phyloP scores from a whole-genome alignment of 1,140 invertebrate species.

The Aphis gossypii region DNA sequence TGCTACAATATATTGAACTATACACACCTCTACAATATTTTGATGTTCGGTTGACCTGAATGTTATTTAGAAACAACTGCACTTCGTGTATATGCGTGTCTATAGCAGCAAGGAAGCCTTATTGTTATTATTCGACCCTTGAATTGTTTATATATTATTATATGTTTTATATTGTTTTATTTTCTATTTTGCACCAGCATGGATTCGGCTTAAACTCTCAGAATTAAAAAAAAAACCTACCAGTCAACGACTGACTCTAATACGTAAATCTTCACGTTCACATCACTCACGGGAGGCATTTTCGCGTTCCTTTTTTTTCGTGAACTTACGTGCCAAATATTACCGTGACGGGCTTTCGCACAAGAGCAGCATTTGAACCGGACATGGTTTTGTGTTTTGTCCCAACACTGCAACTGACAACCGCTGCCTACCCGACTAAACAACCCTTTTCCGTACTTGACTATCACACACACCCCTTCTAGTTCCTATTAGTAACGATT shows the following conservation, averaged over 20 bases:
- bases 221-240: background rate
- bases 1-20: background rate
- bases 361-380: background rate
- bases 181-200: constrained; percentile 13
- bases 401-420: constrained; percentile 44
- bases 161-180: background rate
- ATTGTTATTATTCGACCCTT: background rate
- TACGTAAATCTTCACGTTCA: background rate
- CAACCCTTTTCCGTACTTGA: background rate
- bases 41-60: background rate
- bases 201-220: background rate
- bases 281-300: background rate
- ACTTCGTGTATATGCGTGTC: background rate
- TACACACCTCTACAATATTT: background rate
- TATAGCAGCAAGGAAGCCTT: background rate
- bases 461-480: background rate
- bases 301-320: background rate
- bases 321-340: background rate
- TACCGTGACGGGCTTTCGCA: background rate
- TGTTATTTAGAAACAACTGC: background rate
- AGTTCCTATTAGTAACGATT: constrained; percentile 37
- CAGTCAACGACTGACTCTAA: background rate
- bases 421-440: background rate
- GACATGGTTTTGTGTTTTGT: constrained; percentile 6
- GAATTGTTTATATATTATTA: background rate